Base-by-base conservation (phyloP, 2,113 vertebrate genomes). In the Oncorhynchus clarkii region DNA sequence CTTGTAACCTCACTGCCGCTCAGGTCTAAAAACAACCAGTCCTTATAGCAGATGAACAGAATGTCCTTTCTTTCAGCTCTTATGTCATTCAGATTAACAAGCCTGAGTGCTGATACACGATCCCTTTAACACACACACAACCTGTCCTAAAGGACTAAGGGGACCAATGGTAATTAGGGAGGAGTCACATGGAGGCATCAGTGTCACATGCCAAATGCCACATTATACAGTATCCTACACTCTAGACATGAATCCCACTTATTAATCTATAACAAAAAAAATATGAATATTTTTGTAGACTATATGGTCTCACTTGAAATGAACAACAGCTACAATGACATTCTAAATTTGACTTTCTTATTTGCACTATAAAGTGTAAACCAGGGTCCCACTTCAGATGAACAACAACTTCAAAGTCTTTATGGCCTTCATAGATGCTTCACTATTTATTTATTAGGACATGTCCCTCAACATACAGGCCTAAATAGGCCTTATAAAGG, bases 31-130 rank as follows among this genome's bases (percentile, higher is more conserved):
- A 88, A 87, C 85, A 85, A 76, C 79, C 82, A 24, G 79, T 91
- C 88, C 88, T 92, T 91, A 91, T 91, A 91, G 87, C 7, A 6
- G 75, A 57, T 59, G 85, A 90, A 86, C 88, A 88, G 88, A 88
- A 90, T 87, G 85, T 85, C 85, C 86, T 89, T 90, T 88, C 84
- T 88, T 90, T 82, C 81, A 74, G 65, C n/a, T 74, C 82, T 77
- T 79, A 76, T 84, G 84, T 90, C 84, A 77, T 81, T 85, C 77
- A 80, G 85, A 88, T 88, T 88, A 90, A 91, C 88, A 89, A 82
- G 83, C 73, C 81, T 84, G 84, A 90, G 87, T 77, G 76, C 87
- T 71, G 88, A 91, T 83, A 92, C 79, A 77, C 69, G 87, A 92
- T 87, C 85, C 76, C 72, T 86, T 85, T 66, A 59, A 75, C 85